A percentile compares a stretch with the other conserved stretches of the same genome.
These are phyloP conservation scores for Talpa occidentalis DNA, from an alignment of 2,113 vertebrate genomes.

Conservation along the genomic window DNA sequence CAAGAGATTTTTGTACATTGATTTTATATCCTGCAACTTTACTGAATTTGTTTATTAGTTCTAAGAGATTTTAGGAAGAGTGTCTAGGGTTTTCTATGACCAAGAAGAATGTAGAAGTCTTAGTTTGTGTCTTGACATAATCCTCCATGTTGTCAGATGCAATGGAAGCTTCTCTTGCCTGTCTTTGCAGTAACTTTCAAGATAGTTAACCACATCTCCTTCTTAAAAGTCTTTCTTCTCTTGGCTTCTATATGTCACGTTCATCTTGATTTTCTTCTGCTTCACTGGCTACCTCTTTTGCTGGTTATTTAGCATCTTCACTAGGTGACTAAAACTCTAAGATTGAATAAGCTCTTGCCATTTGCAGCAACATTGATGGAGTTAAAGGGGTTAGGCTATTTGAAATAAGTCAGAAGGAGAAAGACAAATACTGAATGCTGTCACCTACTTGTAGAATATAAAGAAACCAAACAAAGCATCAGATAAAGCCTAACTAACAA, in stretches of 20 bases:
- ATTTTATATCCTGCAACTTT: background rate
- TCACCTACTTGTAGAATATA: no score
- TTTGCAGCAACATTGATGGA: no score
- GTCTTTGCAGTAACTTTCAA: background rate
- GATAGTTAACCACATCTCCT: background rate
- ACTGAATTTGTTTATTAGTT: background rate
- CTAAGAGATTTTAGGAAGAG: background rate
- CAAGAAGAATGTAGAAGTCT: background rate
- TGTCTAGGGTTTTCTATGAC: background rate
- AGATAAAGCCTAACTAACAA: no score
- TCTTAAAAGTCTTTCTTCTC: background rate
- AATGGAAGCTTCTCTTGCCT: background rate
- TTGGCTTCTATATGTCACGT: background rate
- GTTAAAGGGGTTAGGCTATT: no score
- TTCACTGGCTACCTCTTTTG: background rate
- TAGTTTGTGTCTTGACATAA: background rate
- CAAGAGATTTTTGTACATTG: background rate
- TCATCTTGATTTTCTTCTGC: background rate
- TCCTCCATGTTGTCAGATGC: accelerated
- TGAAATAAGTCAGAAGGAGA: no score
- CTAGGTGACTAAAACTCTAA: background rate
- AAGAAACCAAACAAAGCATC: no score
- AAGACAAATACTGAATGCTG: no score
- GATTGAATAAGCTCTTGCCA: background rate
- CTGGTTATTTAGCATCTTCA: background rate